These are phyloP conservation scores for Planococcus citri DNA, from an alignment of 1,140 invertebrate genomes.

Conservation along the genomic window DNA sequence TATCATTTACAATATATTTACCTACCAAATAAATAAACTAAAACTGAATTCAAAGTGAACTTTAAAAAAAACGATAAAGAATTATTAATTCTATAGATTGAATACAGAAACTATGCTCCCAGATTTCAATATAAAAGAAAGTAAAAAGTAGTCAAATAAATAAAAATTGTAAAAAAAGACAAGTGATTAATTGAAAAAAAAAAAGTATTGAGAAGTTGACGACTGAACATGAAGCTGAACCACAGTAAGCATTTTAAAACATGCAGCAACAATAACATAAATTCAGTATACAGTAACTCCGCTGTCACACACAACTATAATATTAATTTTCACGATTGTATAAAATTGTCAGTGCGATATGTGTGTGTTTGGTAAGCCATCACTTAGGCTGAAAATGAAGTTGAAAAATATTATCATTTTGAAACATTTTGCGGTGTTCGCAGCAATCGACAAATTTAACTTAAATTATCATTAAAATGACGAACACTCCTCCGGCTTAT, in stretches of 20 bases:
- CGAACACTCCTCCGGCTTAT: too few relatives aligned
- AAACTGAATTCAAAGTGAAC: too few relatives aligned
- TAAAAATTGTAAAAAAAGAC: not conserved
- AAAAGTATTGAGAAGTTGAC: not conserved
- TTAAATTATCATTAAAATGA: too few relatives aligned
- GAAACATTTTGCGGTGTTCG: too few relatives aligned
- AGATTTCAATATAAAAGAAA: not conserved
- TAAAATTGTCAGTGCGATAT: too few relatives aligned
- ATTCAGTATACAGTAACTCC: conserved; percentile 13
- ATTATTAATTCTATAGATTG: too few relatives aligned
- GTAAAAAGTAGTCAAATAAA: not conserved
- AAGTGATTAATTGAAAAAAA: not conserved
- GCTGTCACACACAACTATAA: not conserved
- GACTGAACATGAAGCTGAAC: not conserved
- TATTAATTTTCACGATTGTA: too few relatives aligned
- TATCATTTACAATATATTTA: too few relatives aligned
- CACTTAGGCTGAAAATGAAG: not conserved
- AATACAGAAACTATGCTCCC: too few relatives aligned
- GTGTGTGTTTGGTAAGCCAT: not conserved
- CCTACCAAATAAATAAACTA: too few relatives aligned
- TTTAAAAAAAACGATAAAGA: too few relatives aligned
- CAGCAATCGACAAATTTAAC: too few relatives aligned
- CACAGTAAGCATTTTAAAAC: conserved; percentile 9
- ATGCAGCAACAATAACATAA: conserved; percentile 6
- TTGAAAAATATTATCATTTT: not conserved